Conservation (phyloP, 2,888 invertebrate genomes). For the Cynaeus angustus region DNA sequence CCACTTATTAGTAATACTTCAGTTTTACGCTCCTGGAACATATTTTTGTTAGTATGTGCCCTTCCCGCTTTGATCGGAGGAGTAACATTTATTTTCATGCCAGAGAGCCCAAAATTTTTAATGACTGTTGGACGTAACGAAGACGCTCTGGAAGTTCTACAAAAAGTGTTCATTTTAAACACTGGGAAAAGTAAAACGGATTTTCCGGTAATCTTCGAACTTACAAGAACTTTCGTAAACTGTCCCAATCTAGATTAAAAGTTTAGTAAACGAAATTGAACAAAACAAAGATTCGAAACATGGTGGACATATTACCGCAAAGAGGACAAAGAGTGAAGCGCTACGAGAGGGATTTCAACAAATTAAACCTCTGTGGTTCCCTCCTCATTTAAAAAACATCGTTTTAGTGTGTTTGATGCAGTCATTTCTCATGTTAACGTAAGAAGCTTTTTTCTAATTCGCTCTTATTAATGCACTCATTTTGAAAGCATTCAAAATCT, state of each 20-base stretch:
- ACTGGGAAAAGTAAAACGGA: constrained; percentile 76
- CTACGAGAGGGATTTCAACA: constrained; percentile 76
- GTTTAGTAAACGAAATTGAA: constrained; percentile 61
- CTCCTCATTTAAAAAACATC: constrained; percentile 77
- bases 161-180: constrained; percentile 78
- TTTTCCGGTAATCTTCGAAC: constrained; percentile 76
- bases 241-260: constrained; percentile 61
- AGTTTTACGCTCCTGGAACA: constrained; percentile 77
- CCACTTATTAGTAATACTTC: constrained; percentile 48
- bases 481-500: too few species aligned
- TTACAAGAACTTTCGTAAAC: constrained; percentile 9
- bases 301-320: constrained; percentile 63
- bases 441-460: too few species aligned
- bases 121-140: constrained; percentile 80
- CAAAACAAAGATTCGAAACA: constrained; percentile 55
- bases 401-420: constrained; percentile 78
- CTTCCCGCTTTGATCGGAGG: constrained; percentile 81
- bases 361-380: constrained; percentile 77
- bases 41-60: constrained; percentile 75
- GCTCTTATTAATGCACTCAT: too few species aligned
- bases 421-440: constrained; percentile 79
- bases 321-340: constrained; percentile 69
- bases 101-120: constrained; percentile 87
- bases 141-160: constrained; percentile 78
- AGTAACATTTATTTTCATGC: constrained; percentile 75